Conservation (phyloP, 2,888 invertebrate species). For the Drosophila rellima region DNA sequence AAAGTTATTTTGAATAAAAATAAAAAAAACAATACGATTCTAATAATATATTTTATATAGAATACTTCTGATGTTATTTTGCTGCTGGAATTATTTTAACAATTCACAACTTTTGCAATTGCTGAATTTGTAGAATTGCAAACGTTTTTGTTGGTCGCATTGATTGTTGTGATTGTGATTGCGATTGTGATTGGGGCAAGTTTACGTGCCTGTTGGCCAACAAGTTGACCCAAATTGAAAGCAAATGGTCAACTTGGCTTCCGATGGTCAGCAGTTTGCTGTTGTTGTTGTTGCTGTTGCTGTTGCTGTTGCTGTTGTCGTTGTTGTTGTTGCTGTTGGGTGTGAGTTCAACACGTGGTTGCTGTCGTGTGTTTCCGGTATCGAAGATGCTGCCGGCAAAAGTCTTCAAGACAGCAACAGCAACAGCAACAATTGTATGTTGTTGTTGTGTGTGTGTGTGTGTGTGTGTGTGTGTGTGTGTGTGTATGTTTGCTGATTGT, state of each 20-base stretch:
- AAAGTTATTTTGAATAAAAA: too few relatives aligned
- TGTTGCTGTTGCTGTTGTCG: constrained; percentile 1
- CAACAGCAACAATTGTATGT: neutral
- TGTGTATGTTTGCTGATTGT: constrained; percentile 35
- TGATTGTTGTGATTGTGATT: constrained; percentile 7
- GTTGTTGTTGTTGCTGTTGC: neutral
- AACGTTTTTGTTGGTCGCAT: neutral
- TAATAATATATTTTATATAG: too few relatives aligned
- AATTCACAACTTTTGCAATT: neutral
- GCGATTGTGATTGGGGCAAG: constrained; percentile 7
- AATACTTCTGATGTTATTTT: too few relatives aligned
- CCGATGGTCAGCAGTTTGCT: constrained; percentile 19
- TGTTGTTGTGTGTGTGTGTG: constrained; percentile 9
- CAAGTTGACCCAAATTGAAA: constrained; percentile 26
- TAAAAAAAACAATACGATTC: too few relatives aligned
- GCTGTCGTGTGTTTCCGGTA: constrained; percentile 49
- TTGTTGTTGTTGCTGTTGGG: neutral
- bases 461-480: constrained; percentile 10
- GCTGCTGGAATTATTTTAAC: neutral
- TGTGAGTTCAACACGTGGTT: constrained; percentile 62
- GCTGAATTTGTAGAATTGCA: neutral
- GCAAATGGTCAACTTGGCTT: constrained; percentile 31
- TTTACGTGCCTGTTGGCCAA: constrained; percentile 56
- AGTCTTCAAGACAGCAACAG: neutral
- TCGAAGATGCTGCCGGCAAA: constrained; percentile 42